Percentiles rank a stretch among this genome's conserved stretches.
phyloP scores from a whole-genome alignment of 53 echinoderm and acorn worm genomes.

The Paelopatides confundens region DNA sequence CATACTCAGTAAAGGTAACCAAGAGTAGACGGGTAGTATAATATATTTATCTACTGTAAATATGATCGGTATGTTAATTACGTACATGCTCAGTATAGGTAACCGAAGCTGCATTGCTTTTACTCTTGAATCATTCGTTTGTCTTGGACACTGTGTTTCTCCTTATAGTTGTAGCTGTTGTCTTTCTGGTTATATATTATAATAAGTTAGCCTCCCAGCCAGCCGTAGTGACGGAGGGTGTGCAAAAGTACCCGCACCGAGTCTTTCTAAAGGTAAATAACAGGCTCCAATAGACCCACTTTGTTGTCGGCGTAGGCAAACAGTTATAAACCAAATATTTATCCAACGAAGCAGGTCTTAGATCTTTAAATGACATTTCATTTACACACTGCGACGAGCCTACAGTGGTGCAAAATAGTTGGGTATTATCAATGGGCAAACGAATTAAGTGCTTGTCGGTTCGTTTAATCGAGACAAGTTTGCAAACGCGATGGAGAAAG shows the following conservation, averaged over 20 bases:
- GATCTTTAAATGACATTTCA: conserved; percentile 38
- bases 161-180: not conserved
- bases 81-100: conserved; percentile 38
- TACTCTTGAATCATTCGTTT: conserved; percentile 38
- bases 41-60: no score
- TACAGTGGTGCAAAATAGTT: not conserved
- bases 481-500: not conserved
- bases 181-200: not conserved
- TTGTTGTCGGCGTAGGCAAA: conserved; percentile 10
- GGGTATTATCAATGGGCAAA: not conserved
- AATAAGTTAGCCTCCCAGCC: not conserved
- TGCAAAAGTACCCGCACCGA: not conserved
- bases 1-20: conserved; percentile 40
- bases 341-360: conserved; percentile 18
- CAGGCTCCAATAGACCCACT: conserved; percentile 44
- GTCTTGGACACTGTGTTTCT: conserved; percentile 32
- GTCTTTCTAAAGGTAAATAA: conserved; percentile 5
- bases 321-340: conserved; percentile 48
- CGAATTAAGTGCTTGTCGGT: not conserved
- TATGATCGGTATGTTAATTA: no score
- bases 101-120: conserved; percentile 48
- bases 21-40: no score
- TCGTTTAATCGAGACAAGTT: not conserved
- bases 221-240: not conserved
- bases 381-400: conserved; percentile 1